Percentiles rank a stretch among this genome's conserved stretches.
phyloP scores from a whole-genome alignment of 2,797 vertebrate species.

The Odontamblyopus lacepedii region DNA sequence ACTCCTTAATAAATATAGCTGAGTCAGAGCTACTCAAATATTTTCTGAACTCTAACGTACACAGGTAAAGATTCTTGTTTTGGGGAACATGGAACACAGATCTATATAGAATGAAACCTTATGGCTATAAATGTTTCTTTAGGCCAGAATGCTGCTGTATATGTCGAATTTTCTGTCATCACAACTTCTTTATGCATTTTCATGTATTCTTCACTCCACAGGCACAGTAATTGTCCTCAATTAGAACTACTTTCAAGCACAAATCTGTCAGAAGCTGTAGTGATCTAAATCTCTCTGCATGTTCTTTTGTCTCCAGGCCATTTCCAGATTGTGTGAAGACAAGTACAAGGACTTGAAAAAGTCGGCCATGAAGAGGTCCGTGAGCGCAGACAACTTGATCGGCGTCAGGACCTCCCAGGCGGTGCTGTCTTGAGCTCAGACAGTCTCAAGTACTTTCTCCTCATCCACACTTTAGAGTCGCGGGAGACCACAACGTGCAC shows the following conservation, averaged over 20 bases:
- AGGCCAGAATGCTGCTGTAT: too few species aligned
- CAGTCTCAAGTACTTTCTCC: conserved; percentile 30
- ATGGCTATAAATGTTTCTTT: too few species aligned
- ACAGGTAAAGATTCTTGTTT: too few species aligned
- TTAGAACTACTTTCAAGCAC: background rate
- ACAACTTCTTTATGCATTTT: too few species aligned
- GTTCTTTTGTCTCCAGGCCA: conserved; percentile 78
- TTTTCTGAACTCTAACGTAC: too few species aligned
- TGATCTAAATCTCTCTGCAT: background rate
- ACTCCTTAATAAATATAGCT: too few species aligned
- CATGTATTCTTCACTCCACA: too few species aligned
- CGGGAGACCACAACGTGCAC: conserved; percentile 18
- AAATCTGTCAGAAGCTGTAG: background rate
- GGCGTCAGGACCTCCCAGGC: conserved; percentile 88
- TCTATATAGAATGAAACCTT: too few species aligned
- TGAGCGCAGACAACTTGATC: conserved; percentile 94
- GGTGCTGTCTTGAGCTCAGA: conserved; percentile 83
- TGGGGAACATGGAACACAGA: too few species aligned
- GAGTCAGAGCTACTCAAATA: background rate
- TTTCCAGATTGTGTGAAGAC: conserved; percentile 96
- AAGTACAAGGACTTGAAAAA: conserved; percentile 94
- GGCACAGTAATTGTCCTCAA: background rate
- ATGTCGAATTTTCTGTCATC: too few species aligned
- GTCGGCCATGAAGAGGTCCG: conserved; percentile 86
- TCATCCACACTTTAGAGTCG: conserved; percentile 15